Evolutionary conservation across 2,888 invertebrate species (phyloP), one percentile per base, ranked within the genome.

Genomic region (Atherix ibis): DNA sequence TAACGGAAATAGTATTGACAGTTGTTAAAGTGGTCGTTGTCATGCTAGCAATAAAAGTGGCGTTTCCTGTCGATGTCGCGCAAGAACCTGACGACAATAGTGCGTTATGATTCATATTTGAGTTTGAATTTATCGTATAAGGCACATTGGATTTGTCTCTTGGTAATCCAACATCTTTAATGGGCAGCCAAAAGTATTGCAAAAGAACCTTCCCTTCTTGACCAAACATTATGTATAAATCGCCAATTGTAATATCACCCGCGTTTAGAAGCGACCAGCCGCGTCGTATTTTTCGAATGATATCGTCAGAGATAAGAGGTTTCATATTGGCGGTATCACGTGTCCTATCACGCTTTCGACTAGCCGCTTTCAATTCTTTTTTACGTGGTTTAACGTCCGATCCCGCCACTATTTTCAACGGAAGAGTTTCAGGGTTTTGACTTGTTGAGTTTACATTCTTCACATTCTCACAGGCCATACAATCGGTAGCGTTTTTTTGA

Each of bases 211-310:
- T 79, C 0, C 80, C 77, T 39, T 84, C 76, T 36, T 58, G 52
- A 1, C 63, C 64, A 50, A 84, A 80, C 76, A 91, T 85, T 31
- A 92, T 66, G 61, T 88, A 91, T 36, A 92, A 61, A 61, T 94
- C 91, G 0, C 91, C 91, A 18, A 94, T 68, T 4, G 87, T 85
- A 27, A 91, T 68, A 19, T 80, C 76, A 5, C 79, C 80, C 2
- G 79, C 75, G 50, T 78, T 79, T 12, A 70, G 63, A 6, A 70
- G 53, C 34, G 81, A 87, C 89, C 91, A 92, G 0, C 91, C 91
- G 22, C 48, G 49, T 34, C 60, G 53, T 27, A 62, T 58, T 38
- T 56, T 49, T 34, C 51, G 51, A n/a, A 59, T 48, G 6, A 52
- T 51, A 15, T 57, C 54, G 14, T 60, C 61, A 42, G 50, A 57